Conservation (phyloP, 2,113 vertebrate species). For the Furnarius figulus region DNA sequence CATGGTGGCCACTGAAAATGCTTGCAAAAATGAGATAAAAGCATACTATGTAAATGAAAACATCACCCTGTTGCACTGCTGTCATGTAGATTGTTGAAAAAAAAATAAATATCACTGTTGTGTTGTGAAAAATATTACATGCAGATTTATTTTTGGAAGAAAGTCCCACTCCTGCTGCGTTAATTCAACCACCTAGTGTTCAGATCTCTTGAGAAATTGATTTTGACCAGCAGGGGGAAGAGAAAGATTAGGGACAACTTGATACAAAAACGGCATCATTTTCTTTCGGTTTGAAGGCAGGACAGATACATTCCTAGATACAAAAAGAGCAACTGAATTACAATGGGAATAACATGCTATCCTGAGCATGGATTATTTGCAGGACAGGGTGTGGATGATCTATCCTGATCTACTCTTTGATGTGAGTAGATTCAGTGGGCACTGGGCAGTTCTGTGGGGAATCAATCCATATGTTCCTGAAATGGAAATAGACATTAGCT, state of each 20-base stretch:
- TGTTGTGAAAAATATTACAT: background rate
- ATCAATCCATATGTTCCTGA: background rate
- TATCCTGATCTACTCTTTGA: background rate
- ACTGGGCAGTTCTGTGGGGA: background rate
- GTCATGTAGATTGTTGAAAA: background rate
- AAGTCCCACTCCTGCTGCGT: background rate
- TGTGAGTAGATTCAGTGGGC: background rate
- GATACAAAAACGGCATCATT: background rate
- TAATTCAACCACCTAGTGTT: background rate
- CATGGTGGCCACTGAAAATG: background rate
- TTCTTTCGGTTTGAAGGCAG: background rate
- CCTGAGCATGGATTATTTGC: background rate
- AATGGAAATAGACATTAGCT: background rate
- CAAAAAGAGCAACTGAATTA: background rate
- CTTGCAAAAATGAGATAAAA: background rate
- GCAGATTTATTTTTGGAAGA: slow-evolving; percentile 5
- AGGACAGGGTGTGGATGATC: background rate
- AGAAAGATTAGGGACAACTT: background rate
- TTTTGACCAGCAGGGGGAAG: slow-evolving; percentile 17
- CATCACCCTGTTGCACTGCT: background rate
- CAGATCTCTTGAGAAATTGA: slow-evolving; percentile 16
- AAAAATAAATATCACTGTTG: background rate
- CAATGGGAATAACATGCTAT: background rate
- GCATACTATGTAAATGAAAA: background rate
- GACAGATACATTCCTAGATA: background rate